A percentile compares a stretch with the other conserved stretches of the same genome.
phyloP scores from a whole-genome alignment of 35 echinoderm and acorn worm genomes.

The Eucidaris tribuloides region DNA sequence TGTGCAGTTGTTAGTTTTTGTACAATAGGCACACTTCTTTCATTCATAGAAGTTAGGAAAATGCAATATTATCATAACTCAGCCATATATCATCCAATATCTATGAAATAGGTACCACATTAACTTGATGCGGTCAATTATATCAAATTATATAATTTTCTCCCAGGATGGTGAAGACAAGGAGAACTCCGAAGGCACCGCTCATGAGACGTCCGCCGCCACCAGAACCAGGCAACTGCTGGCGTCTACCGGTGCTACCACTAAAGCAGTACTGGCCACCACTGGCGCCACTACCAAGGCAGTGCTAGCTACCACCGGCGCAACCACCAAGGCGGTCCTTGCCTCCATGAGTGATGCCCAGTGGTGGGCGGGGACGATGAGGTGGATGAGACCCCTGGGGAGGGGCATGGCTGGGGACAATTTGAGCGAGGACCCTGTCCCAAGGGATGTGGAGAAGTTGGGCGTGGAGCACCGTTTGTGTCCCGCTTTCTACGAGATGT shows the following conservation, averaged over 20 bases:
- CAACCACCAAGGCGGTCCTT: slow-evolving; percentile 74
- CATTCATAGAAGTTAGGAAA: too few species aligned
- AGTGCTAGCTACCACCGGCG: slow-evolving; percentile 46
- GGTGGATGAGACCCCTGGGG: slow-evolving; percentile 79
- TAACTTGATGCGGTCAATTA: too few species aligned
- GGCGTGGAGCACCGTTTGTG: slow-evolving; percentile 30
- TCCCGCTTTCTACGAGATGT: slow-evolving; percentile 80
- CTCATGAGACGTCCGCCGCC: slow-evolving; percentile 12
- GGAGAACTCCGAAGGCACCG: not conserved
- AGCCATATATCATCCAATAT: too few species aligned
- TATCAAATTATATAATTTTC: not conserved
- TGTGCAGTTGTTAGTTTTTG: too few species aligned
- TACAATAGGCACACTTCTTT: too few species aligned
- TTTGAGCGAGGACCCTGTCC: not conserved
- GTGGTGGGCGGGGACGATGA: slow-evolving; percentile 81
- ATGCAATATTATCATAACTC: too few species aligned
- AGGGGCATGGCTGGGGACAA: slow-evolving; percentile 17
- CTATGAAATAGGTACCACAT: too few species aligned
- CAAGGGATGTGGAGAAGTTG: slow-evolving; percentile 4
- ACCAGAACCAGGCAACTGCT: slow-evolving; percentile 50
- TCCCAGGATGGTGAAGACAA: not conserved
- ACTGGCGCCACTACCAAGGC: slow-evolving; percentile 51
- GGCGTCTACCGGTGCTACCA: slow-evolving; percentile 58
- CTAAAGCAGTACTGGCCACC: slow-evolving; percentile 39
- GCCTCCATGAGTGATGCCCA: slow-evolving; percentile 60